These are phyloP conservation scores for Tryphoninae sp. DNA, from an alignment of 2,888 invertebrate species.

Conservation along the genomic window DNA sequence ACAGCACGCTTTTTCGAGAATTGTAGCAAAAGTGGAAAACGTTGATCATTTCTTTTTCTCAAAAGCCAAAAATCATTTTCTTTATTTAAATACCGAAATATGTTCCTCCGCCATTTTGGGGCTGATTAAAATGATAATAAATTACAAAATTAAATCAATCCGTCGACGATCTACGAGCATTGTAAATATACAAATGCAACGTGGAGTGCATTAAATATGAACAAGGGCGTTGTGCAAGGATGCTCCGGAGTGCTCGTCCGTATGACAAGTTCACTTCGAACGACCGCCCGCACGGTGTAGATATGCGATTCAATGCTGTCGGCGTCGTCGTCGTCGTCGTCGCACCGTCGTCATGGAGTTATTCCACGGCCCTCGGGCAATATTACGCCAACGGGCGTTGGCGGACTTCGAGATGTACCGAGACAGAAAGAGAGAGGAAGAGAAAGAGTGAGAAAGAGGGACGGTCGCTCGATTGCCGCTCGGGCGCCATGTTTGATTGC, in stretches of 20 bases:
- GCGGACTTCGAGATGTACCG: constrained; percentile 71
- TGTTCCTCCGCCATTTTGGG: too few relatives aligned
- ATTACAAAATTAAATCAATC: background rate
- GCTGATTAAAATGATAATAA: too few relatives aligned
- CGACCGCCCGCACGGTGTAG: constrained; percentile 43
- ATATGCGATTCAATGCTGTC: constrained; percentile 62
- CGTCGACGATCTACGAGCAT: constrained; percentile 13
- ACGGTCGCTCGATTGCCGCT: constrained; percentile 72
- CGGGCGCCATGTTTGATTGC: constrained; percentile 80
- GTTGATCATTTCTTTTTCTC: too few relatives aligned
- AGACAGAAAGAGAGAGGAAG: constrained; percentile 26
- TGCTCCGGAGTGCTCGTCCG: constrained; percentile 21
- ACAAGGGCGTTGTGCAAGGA: constrained; percentile 42
- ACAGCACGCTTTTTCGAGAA: background rate
- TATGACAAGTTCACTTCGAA: constrained; percentile 7
- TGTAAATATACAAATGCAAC: constrained; percentile 10
- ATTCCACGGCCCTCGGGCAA: constrained; percentile 62
- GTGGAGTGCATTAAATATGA: constrained; percentile 28
- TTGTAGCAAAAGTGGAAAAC: background rate
- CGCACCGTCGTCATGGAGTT: constrained; percentile 59
- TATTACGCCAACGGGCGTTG: constrained; percentile 71
- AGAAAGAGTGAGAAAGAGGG: constrained; percentile 40
- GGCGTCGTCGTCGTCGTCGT: constrained; percentile 54
- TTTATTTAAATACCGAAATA: too few relatives aligned
- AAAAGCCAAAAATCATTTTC: too few relatives aligned